These are phyloP conservation scores for Trissolcus brochymenae DNA, from an alignment of 2,888 invertebrate species.

Conservation along the genomic window DNA sequence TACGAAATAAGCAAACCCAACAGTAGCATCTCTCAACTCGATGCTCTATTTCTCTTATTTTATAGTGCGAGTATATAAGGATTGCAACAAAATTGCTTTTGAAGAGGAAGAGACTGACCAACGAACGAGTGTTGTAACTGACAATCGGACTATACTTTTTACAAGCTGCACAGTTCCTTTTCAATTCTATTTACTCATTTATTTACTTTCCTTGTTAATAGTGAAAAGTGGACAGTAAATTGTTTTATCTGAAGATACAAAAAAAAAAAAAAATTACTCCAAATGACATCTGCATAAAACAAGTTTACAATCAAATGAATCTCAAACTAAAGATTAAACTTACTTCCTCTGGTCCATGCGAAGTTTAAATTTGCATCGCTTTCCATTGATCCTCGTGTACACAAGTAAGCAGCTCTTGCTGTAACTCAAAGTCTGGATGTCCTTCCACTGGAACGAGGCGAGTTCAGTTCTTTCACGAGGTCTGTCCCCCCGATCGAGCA, in stretches of 20 bases:
- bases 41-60: neutral
- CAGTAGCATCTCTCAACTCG: slow-evolving; percentile 9
- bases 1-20: slow-evolving; percentile 28
- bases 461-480: slow-evolving; percentile 69
- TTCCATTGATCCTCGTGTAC: slow-evolving; percentile 78
- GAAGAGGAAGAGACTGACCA: too few relatives aligned
- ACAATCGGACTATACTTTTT: too few relatives aligned
- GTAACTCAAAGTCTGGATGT: slow-evolving; percentile 86
- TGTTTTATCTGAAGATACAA: neutral
- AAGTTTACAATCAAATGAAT: neutral
- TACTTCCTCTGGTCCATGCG: slow-evolving; percentile 86
- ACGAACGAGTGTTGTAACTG: too few relatives aligned
- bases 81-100: too few relatives aligned
- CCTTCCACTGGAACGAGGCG: slow-evolving; percentile 82
- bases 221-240: neutral
- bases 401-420: slow-evolving; percentile 84
- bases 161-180: too few relatives aligned
- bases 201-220: too few relatives aligned
- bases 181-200: too few relatives aligned
- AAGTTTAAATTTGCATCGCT: slow-evolving; percentile 83
- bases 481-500: slow-evolving; percentile 73
- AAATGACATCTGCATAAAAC: neutral
- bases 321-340: slow-evolving; percentile 60
- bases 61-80: too few relatives aligned
- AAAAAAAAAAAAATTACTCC: neutral